Conservation (phyloP, 2,113 vertebrate species). For the Hydrolagus affinis region DNA sequence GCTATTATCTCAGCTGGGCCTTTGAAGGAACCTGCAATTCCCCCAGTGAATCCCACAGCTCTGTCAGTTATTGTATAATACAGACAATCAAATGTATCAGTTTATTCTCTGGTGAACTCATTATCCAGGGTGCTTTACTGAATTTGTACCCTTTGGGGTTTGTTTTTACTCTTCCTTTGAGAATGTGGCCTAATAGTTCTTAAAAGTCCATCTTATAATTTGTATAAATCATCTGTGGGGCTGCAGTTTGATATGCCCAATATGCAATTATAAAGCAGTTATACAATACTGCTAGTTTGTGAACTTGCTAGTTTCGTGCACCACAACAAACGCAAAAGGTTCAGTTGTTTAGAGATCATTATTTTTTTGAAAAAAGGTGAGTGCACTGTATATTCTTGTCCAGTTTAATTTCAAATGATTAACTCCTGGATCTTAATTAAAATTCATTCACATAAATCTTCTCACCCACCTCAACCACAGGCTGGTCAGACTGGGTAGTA, state of each 20-base stretch:
- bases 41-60: constrained; percentile 53
- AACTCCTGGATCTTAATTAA: background rate
- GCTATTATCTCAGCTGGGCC: constrained; percentile 54
- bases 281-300: background rate
- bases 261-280: background rate
- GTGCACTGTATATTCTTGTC: background rate
- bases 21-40: constrained; percentile 59
- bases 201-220: constrained; percentile 45
- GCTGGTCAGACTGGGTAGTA: background rate
- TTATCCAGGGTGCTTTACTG: constrained; percentile 50
- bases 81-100: constrained; percentile 52
- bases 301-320: no score
- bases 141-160: constrained; percentile 41
- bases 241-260: constrained; percentile 34
- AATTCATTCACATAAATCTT: background rate
- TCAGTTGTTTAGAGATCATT: background rate
- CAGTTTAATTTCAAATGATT: background rate
- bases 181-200: constrained; percentile 45
- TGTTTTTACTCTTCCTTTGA: constrained; percentile 28
- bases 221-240: constrained; percentile 47
- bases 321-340: background rate
- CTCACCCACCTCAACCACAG: no score
- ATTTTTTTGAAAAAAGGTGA: background rate
- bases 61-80: constrained; percentile 47
- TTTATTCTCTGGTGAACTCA: constrained; percentile 59